phyloP scores from a whole-genome alignment of 2,797 vertebrate species.

The Buphagus erythrorhynchus region DNA sequence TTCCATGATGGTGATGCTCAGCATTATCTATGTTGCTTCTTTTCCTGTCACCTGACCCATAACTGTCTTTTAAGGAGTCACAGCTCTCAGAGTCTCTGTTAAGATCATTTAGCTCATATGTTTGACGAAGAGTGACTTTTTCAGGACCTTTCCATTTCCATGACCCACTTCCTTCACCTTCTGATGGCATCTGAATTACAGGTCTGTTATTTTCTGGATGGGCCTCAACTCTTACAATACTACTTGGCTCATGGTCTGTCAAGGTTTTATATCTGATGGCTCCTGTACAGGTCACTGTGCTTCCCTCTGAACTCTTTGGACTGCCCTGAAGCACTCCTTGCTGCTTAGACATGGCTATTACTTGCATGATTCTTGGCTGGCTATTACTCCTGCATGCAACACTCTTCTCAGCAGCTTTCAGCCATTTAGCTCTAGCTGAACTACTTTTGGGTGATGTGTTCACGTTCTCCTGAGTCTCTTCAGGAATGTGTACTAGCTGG shows the following conservation, averaged over 20 bases:
- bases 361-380: conserved; percentile 94
- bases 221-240: conserved; percentile 92
- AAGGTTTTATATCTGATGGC: conserved; percentile 87
- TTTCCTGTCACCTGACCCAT: conserved; percentile 87
- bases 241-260: conserved; percentile 86
- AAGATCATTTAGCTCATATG: conserved; percentile 94
- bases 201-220: conserved; percentile 92
- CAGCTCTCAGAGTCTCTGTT: conserved; percentile 93
- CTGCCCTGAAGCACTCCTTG: conserved; percentile 93
- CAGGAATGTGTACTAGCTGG: conserved; percentile 96
- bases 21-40: conserved; percentile 83
- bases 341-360: conserved; percentile 97
- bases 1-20: conserved; percentile 85
- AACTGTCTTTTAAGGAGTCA: conserved; percentile 88
- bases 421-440: conserved; percentile 89
- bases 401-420: conserved; percentile 91
- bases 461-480: conserved; percentile 91
- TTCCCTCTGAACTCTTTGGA: conserved; percentile 90
- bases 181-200: conserved; percentile 88
- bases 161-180: conserved; percentile 90
- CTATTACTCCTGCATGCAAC: conserved; percentile 86
- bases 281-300: conserved; percentile 86
- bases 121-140: conserved; percentile 86
- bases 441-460: conserved; percentile 83
- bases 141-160: conserved; percentile 97